Evolutionary conservation across 2,888 invertebrate species (phyloP).

Genomic region (Ectropis crepuscularia): DNA sequence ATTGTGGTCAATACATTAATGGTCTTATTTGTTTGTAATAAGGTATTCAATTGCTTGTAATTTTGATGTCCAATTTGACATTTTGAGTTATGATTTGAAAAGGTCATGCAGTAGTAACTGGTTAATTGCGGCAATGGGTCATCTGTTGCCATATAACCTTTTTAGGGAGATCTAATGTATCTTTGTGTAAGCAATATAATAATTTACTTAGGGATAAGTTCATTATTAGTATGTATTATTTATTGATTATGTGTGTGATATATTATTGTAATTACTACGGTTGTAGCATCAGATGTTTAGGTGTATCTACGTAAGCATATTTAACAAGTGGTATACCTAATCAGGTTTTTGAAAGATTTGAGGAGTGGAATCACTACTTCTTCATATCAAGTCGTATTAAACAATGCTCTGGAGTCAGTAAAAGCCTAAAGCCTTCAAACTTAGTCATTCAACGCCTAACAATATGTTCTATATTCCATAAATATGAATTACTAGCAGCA

Average conservation of each 20-base stretch:
- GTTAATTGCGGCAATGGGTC: constrained; percentile 43
- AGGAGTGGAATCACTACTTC: too few species aligned
- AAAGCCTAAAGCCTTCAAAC: too few species aligned
- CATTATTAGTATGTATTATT: constrained; percentile 6
- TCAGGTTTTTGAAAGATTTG: too few species aligned
- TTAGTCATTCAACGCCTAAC: too few species aligned
- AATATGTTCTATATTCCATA: too few species aligned
- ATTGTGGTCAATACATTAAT: constrained; percentile 4
- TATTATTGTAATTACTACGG: too few species aligned
- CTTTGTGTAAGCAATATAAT: constrained; percentile 23
- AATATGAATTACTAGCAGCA: too few species aligned
- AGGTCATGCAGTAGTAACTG: constrained; percentile 44
- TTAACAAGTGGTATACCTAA: too few species aligned
- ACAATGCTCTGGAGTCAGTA: too few species aligned
- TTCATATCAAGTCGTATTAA: too few species aligned
- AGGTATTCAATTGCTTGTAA: constrained; percentile 18
- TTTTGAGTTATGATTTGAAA: constrained; percentile 40
- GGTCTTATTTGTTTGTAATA: constrained; percentile 28
- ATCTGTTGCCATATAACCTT: constrained; percentile 36
- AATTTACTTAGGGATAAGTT: constrained; percentile 11
- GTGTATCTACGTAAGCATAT: too few species aligned
- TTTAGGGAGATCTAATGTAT: constrained; percentile 35
- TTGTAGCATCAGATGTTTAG: too few species aligned
- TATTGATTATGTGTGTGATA: not conserved
- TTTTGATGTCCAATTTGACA: constrained; percentile 37